Base-by-base conservation (phyloP, 2,888 invertebrate genomes). In the Rhynchonema sp. region DNA sequence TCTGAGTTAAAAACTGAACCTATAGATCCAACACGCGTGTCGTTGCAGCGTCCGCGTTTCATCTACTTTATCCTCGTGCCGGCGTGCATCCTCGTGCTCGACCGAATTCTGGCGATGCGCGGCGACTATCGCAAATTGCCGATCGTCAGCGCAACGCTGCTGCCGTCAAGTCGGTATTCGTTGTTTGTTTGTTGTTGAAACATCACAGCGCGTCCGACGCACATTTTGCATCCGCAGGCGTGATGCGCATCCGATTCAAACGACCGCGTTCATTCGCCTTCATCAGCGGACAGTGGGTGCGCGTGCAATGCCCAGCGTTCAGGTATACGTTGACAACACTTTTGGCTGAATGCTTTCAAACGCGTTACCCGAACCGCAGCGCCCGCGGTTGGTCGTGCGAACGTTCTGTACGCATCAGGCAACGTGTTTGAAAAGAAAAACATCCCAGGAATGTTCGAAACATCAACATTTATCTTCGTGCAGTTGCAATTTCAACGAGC, bases 51-150 rank as follows among this genome's bases (percentile, higher is more conserved):
- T 84, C 92, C 1, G 75, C 87, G 72, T 62, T 92, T 92, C 75
- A 91, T 90, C 88, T 82, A 89, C 71, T 94, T 88, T 77, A 89
- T 92, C 73, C 79, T 90, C 27, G 87, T 85, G 25, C 92, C 92
- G 0, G 90, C 88, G 2, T 82, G 88, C 49, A 79, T 92, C 62
- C 92, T 87, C 69, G 84, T 84, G 0, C 76, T 92, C 55, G 92
- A 94, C 72, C 90, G 91, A 78, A 85, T 92, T 53, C 89, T 72
- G 52, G 69, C 68, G 9, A 64, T 68, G 64, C 63, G 68, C 28
- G 68, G 69, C 55, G 65, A 72, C 56, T 72, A 70, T 66, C 69
- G 68, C 57, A 65, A 90, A 0, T 73, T 94, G 64, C 89, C 91
- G 73, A 89, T 94, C 0, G 81, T 90, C 46, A 88, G 89, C 77